A percentile compares a stretch with the other conserved stretches of the same genome.
Conservation (phyloP, 2,888 invertebrate species). For the Drosophila mimica region DNA sequence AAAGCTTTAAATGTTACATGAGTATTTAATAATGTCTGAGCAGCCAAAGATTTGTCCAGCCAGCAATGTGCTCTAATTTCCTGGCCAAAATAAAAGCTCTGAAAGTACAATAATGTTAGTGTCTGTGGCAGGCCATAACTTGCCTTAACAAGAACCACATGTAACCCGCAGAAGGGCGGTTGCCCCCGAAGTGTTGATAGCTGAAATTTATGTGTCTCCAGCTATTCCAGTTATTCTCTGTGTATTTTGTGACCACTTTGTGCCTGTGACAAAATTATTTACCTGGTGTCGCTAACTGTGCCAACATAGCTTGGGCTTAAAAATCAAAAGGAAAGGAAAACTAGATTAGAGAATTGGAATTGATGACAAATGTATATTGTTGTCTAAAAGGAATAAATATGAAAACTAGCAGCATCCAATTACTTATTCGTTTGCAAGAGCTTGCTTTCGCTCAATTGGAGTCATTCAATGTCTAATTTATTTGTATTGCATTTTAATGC, state of each 20-base stretch:
- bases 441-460: neutral
- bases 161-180: neutral
- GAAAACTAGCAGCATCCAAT: neutral
- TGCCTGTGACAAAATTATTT: neutral
- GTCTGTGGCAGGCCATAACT: neutral
- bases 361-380: neutral
- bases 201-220: constrained; percentile 7
- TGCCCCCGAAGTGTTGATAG: constrained; percentile 7
- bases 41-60: neutral
- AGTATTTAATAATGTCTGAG: neutral
- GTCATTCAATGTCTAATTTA: neutral
- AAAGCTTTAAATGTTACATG: neutral
- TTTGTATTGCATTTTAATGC: constrained; percentile 1
- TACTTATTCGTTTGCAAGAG: neutral
- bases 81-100: neutral
- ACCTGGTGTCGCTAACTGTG: constrained; percentile 1
- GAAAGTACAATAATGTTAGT: neutral
- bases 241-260: neutral
- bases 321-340: neutral
- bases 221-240: neutral
- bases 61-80: neutral
- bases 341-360: neutral
- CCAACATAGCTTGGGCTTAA: neutral
- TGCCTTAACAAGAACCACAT: neutral
- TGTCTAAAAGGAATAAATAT: no score